phyloP scores from a whole-genome alignment of 92 coral and sea anemone genomes.

The Paramuricea clavata region DNA sequence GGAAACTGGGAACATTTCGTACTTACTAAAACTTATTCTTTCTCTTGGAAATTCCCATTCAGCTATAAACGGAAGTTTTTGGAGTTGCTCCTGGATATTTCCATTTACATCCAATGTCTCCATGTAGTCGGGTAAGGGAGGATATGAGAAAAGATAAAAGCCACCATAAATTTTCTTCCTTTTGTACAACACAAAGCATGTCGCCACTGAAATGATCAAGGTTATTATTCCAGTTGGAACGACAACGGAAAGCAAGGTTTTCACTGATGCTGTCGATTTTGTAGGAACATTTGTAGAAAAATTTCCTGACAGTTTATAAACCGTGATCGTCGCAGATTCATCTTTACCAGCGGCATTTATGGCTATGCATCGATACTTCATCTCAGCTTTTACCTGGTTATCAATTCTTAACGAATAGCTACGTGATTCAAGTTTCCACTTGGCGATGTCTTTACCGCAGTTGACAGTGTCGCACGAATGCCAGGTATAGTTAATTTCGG shows the following conservation, averaged over 20 bases:
- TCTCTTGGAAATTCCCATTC: slow-evolving; percentile 99
- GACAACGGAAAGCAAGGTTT: neutral
- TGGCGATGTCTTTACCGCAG: neutral
- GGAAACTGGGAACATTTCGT: too few relatives aligned
- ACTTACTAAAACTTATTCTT: slow-evolving; percentile 74
- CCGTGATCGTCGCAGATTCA: neutral
- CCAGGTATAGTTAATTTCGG: slow-evolving; percentile 15
- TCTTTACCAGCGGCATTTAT: neutral
- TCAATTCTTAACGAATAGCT: neutral
- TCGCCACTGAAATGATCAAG: neutral
- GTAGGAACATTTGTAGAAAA: neutral
- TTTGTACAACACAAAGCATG: slow-evolving; percentile 69
- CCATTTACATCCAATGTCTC: slow-evolving; percentile 78
- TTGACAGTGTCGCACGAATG: slow-evolving; percentile 3
- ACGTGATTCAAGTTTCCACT: neutral
- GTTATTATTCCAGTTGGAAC: slow-evolving; percentile 1
- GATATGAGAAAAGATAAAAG: slow-evolving; percentile 89
- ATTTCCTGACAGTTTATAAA: neutral
- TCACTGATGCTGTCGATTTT: neutral
- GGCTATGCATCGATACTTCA: slow-evolving; percentile 3
- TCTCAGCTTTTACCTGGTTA: neutral
- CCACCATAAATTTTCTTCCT: slow-evolving; percentile 91
- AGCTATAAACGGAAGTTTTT: slow-evolving; percentile 90
- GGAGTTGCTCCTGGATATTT: slow-evolving; percentile 88
- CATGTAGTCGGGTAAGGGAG: slow-evolving; percentile 96